Conservation (phyloP, 2,888 invertebrate species). For the Drosophila kanekoi region DNA sequence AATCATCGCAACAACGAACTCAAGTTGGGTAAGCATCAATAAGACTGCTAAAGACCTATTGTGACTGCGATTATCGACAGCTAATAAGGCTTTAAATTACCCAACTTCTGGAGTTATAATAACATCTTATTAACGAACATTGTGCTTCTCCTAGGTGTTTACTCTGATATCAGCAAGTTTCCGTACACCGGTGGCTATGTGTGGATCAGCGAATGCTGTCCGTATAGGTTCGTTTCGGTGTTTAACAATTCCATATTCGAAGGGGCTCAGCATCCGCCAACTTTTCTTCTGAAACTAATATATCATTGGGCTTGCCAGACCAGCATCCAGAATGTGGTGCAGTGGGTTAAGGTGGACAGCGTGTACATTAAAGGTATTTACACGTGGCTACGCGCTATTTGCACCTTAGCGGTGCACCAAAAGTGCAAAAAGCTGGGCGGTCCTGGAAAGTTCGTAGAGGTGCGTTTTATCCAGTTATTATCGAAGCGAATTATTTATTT, state of each 20-base stretch:
- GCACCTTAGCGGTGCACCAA: slow-evolving; percentile 92
- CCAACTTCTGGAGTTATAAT: background rate
- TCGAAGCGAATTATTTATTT: background rate
- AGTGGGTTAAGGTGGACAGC: slow-evolving; percentile 94
- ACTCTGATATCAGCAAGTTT: slow-evolving; percentile 93
- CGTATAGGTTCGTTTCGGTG: slow-evolving; percentile 93
- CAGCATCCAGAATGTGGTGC: slow-evolving; percentile 93
- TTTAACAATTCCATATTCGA: slow-evolving; percentile 95
- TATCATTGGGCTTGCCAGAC: slow-evolving; percentile 98
- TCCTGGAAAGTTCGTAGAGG: slow-evolving; percentile 89
- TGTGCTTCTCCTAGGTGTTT: slow-evolving; percentile 88
- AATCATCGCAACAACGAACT: slow-evolving; percentile 89
- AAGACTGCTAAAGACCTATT: too few species aligned
- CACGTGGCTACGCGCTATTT: slow-evolving; percentile 90
- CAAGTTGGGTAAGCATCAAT: slow-evolving; percentile 87
- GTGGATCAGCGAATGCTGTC: slow-evolving; percentile 95
- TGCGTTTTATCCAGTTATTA: slow-evolving; percentile 22
- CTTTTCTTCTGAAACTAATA: slow-evolving; percentile 92
- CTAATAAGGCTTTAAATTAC: too few species aligned
- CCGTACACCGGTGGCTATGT: slow-evolving; percentile 96
- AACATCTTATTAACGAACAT: background rate
- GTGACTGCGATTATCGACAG: too few species aligned
- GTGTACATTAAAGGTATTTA: slow-evolving; percentile 89
- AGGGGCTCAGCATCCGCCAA: slow-evolving; percentile 93
- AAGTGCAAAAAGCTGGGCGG: slow-evolving; percentile 91